A percentile compares a stretch with the other conserved stretches of the same genome.
phyloP scores from a whole-genome alignment of 2,797 vertebrate genomes.

The Heliangelus exortis region DNA sequence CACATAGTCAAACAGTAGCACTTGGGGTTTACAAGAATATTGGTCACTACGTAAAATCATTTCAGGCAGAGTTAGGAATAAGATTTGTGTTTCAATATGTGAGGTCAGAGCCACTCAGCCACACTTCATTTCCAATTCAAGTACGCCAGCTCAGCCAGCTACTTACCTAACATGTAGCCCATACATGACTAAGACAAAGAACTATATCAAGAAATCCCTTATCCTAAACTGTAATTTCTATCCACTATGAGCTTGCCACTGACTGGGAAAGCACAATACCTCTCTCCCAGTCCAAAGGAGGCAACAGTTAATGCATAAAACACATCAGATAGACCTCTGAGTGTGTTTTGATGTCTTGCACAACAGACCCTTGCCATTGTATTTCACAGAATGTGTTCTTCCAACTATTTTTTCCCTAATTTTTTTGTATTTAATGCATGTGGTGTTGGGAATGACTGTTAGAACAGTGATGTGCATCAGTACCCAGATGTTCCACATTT shows the following conservation, averaged over 20 bases:
- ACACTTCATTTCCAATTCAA: not conserved
- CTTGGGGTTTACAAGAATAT: not conserved
- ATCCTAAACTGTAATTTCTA: not conserved
- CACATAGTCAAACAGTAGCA: not conserved
- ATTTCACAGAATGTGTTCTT: constrained; percentile 28
- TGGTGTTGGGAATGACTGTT: constrained; percentile 40
- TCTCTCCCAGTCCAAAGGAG: not conserved
- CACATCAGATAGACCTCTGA: not conserved
- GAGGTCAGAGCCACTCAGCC: not conserved
- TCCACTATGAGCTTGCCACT: not conserved
- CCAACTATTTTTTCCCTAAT: constrained; percentile 32
- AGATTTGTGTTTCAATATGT: not conserved
- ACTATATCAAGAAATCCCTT: not conserved
- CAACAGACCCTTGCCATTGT: constrained; percentile 22
- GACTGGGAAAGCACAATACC: not conserved
- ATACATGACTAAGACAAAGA: not conserved
- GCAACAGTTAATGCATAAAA: not conserved
- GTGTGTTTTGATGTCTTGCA: not conserved
- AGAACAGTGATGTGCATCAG: constrained; percentile 40
- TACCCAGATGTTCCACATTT: constrained; percentile 68
- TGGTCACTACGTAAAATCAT: not conserved
- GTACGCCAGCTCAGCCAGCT: not conserved
- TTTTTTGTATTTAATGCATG: constrained; percentile 45
- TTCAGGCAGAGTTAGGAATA: not conserved
- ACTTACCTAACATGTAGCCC: not conserved